phyloP scores from a whole-genome alignment of 2,888 invertebrate species.

The Mystacides longicornis region DNA sequence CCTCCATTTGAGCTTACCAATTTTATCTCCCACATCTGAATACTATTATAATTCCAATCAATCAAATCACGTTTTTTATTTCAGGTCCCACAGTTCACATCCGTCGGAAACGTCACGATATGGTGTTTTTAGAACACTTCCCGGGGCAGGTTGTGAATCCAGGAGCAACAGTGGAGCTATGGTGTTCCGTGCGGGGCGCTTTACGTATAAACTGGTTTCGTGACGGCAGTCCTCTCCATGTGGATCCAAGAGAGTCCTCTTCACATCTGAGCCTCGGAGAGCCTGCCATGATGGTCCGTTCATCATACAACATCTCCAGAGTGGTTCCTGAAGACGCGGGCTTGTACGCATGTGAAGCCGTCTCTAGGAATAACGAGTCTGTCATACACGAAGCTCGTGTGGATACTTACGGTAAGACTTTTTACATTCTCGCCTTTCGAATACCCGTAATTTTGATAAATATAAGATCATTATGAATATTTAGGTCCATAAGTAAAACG shows the following conservation, averaged over 20 bases:
- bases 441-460: too few species aligned
- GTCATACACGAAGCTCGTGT: conserved; percentile 35
- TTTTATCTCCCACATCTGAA: too few species aligned
- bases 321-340: conserved; percentile 57
- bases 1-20: too few species aligned
- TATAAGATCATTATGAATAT: too few species aligned
- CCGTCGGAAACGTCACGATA: not conserved
- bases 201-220: conserved; percentile 11
- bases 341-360: conserved; percentile 52
- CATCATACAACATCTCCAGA: conserved; percentile 45
- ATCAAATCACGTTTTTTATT: not conserved
- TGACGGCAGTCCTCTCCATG: conserved; percentile 9
- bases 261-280: not conserved
- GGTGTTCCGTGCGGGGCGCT: conserved; percentile 16
- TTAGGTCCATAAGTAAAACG: too few species aligned
- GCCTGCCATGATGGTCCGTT: conserved; percentile 5
- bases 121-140: conserved; percentile 12
- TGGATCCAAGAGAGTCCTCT: not conserved
- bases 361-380: conserved; percentile 30
- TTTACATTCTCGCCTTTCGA: too few species aligned
- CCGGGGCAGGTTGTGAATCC: conserved; percentile 11
- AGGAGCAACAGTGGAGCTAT: conserved; percentile 13
- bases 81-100: not conserved
- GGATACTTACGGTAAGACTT: conserved; percentile 49
- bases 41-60: not conserved